phyloP scores from a whole-genome alignment of 2,888 invertebrate species.

The Euzetes globulus region DNA sequence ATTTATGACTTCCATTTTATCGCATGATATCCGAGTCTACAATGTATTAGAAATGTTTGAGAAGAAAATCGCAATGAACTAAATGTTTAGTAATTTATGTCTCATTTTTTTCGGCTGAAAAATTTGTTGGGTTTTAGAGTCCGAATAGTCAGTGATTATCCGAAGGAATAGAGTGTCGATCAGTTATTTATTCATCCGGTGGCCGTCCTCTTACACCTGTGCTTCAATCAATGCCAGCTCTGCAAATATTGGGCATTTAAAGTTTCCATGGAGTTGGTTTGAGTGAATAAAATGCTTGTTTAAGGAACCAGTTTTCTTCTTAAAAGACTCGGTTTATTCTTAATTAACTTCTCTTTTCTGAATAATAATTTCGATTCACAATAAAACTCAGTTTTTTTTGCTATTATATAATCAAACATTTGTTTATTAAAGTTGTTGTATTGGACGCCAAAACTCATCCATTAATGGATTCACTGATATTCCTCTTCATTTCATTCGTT shows the following conservation, averaged over 20 bases:
- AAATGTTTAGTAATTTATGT: too few relatives aligned
- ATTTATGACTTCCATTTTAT: too few relatives aligned
- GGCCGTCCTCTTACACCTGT: background rate
- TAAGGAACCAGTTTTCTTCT: background rate
- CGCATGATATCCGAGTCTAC: too few relatives aligned
- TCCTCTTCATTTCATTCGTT: constrained; percentile 4
- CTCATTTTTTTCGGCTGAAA: too few relatives aligned
- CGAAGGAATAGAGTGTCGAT: too few relatives aligned
- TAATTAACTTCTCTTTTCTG: background rate
- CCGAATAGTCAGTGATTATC: too few relatives aligned
- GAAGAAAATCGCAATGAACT: too few relatives aligned
- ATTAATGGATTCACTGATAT: constrained; percentile 18
- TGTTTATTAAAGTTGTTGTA: background rate
- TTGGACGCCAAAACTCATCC: background rate
- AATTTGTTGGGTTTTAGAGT: too few relatives aligned
- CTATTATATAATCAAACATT: background rate
- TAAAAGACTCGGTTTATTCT: background rate
- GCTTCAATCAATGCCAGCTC: background rate
- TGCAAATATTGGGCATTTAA: background rate
- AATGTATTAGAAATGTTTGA: too few relatives aligned
- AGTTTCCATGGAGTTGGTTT: background rate
- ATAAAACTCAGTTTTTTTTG: background rate
- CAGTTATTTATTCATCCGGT: background rate
- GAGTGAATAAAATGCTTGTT: background rate
- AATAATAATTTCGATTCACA: background rate